Evolutionary conservation across 2,888 invertebrate species (phyloP).

Genomic region (Zelleria hepariella): DNA sequence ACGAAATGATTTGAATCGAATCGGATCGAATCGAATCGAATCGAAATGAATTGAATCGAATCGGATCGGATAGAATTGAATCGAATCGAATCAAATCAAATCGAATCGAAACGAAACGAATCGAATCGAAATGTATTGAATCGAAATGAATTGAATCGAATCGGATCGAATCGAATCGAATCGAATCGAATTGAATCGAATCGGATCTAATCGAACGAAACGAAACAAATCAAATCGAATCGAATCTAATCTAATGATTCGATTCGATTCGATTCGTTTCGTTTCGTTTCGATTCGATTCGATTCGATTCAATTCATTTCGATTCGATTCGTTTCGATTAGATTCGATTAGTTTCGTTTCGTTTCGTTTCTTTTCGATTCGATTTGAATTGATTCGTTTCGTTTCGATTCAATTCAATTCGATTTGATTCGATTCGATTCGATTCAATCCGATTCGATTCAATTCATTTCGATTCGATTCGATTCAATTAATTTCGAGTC

Average conservation of each 20-base stretch:
- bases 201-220: no score
- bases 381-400: background rate
- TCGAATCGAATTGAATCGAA: background rate
- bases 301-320: background rate
- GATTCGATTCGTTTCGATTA: background rate
- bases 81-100: background rate
- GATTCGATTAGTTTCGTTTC: no score
- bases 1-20: no score
- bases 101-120: background rate
- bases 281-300: background rate
- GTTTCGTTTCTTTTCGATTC: no score
- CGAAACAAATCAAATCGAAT: no score
- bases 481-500: no score
- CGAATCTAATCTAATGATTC: background rate
- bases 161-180: background rate
- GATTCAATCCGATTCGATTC: background rate
- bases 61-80: background rate
- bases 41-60: background rate
- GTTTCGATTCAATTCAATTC: background rate
- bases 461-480: background rate
- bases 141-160: background rate
- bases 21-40: background rate
- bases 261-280: background rate
- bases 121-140: background rate
- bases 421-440: background rate